Base-by-base conservation (phyloP, 2,113 vertebrate species). In the Prolemur simus region DNA sequence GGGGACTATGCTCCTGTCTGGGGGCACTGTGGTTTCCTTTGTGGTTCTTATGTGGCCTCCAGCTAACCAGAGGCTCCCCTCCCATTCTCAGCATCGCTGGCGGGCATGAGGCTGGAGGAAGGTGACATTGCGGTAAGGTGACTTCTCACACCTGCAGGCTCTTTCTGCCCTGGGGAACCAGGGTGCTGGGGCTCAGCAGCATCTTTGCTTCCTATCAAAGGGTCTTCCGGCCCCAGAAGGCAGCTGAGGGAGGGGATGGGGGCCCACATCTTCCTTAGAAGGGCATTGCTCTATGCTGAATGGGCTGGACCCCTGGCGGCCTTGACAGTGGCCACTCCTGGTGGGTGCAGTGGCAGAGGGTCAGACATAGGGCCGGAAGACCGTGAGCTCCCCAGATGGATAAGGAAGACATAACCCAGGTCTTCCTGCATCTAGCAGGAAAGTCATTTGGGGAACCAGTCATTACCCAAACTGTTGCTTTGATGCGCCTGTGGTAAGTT, bases 51-150 rank as follows among this genome's bases (percentile, higher is more conserved):
- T 2, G 42, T 39, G 63, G 60, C 77, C 8, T 25, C 54, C 69
- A 20, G 54, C 89, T 98, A 94, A 98, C 78, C 83, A 60, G 71
- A 87, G 29, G 1, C 34, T 94, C 23, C 96, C n/a, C 39, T 95
- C 83, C 85, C n/a, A 1, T 98, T 97, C 98, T 95, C 98, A 99
- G 99, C 99, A 0, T 99, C 99, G 0, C 97, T 99, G 98, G 99
- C 99, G 37, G 99, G 99, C 94, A 99, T 99, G 99, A 99, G 98
- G 74, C 99, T 99, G 23, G 98, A 99, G 94, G 99, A 99, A 96
- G 99, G 99, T 71, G 99, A 99, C 98, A 98, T 99, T 96, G 99
- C 99, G 34, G 99, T 99, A 98, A 99, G 99, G 98, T 71, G 74
- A 42, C 83, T 37, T 85, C 82, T 47, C 42, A 27, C 1, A 13